Conservation (phyloP, 1,140 invertebrate genomes). For the Dendroctonus ponderosae region DNA sequence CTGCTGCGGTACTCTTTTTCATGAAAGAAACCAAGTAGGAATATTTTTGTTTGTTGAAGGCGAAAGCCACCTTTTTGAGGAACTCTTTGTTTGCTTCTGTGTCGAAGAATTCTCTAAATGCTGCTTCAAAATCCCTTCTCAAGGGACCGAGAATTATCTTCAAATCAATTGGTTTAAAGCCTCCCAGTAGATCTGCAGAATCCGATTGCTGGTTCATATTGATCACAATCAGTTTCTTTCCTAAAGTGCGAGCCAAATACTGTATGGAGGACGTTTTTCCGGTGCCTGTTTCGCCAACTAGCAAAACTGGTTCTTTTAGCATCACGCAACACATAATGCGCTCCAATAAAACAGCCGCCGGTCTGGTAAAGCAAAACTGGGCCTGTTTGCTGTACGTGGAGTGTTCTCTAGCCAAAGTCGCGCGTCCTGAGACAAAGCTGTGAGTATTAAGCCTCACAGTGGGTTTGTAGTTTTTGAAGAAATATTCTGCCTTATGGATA, state of each 20-base stretch:
- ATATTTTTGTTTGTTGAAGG: slow-evolving; percentile 73
- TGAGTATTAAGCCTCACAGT: slow-evolving; percentile 56
- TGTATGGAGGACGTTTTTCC: slow-evolving; percentile 98
- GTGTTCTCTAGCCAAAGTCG: slow-evolving; percentile 36
- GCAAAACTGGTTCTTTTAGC: slow-evolving; percentile 84
- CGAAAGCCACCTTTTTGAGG: slow-evolving; percentile 73
- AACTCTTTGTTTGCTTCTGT: slow-evolving; percentile 82
- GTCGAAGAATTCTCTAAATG: slow-evolving; percentile 81
- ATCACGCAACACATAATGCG: slow-evolving; percentile 77
- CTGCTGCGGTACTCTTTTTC: slow-evolving; percentile 69
- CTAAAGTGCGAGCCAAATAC: slow-evolving; percentile 80
- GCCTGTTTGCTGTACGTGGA: slow-evolving; percentile 53
- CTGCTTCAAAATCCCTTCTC: slow-evolving; percentile 75
- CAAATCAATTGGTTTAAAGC: slow-evolving; percentile 94
- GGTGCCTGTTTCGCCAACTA: slow-evolving; percentile 98
- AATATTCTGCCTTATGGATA: slow-evolving; percentile 79
- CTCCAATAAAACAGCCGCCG: slow-evolving; percentile 81
- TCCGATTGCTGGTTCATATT: slow-evolving; percentile 99
- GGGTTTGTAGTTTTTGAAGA: slow-evolving; percentile 77
- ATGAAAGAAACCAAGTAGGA: slow-evolving; percentile 72
- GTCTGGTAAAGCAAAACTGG: slow-evolving; percentile 79
- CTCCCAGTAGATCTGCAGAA: slow-evolving; percentile 91
- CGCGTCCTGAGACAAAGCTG: slow-evolving; percentile 41
- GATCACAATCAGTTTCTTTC: slow-evolving; percentile 87
- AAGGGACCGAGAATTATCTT: slow-evolving; percentile 81